Evolutionary conservation across 2,113 vertebrate genomes (phyloP), one percentile per base, ranked within the genome.

Genomic region (Colius striatus): DNA sequence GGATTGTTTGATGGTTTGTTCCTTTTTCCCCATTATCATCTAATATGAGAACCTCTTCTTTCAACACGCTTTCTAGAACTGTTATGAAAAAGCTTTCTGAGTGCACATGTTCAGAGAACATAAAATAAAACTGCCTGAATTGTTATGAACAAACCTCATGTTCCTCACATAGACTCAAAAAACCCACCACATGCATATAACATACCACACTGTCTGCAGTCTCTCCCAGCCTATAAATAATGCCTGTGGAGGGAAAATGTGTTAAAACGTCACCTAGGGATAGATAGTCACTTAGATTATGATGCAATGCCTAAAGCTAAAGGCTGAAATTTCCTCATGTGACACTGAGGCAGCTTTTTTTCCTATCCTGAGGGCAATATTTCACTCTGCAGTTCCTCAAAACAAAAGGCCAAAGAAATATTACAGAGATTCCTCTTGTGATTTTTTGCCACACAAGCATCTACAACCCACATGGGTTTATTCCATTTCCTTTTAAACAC

Each of bases 231-330:
- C 76, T 65, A 89, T 90, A 87, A 96, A 95, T 80, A 36, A 47
- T 25, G 67, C 25, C 47, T 66, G 63, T 14, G 54, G 73, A 92
- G n/a, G 47, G 34, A 72, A 87, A 95, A 51, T 1, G 4, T 57
- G 79, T 55, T 71, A 90, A 96, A 94, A 81, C 60, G 60, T 66
- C 5, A 3, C 84, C 93, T 79, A 41, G 57, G 94, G 95, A 81
- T 7, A 79, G 61, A 76, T 30, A 13, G n/a, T 83, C 82, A 68
- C 81, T 55, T 63, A 90, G 68, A 41, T 61, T 87, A 9, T 57
- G 57, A 53, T 84, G 75, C 76, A 72, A 22, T 25, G 84, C 87
- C 91, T 80, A 74, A 17, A 84, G 90, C 71, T 57, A 74, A 86
- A 79, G 50, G n/a, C 50, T 83, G 75, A 76, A 84, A 72, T 72